These are phyloP conservation scores for Neodontobutis hainanensis DNA, from an alignment of 2,113 vertebrate genomes.

Conservation along the genomic window DNA sequence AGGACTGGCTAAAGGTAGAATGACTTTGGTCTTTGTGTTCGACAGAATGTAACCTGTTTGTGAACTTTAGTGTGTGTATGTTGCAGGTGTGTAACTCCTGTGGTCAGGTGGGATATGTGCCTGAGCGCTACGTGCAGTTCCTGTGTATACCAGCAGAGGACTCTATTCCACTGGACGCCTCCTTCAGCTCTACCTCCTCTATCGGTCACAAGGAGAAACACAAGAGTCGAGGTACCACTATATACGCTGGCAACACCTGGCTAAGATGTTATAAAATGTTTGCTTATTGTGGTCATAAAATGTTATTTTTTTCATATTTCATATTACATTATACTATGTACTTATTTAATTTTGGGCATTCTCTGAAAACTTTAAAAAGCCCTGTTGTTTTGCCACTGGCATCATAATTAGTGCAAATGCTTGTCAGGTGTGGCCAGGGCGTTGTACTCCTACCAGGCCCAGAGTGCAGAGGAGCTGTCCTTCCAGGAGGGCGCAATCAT, in stretches of 20 bases:
- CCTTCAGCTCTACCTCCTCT: conserved; percentile 44
- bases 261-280: no score
- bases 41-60: not conserved
- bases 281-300: no score
- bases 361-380: no score
- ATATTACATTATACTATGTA: no score
- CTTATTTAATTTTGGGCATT: no score
- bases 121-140: conserved; percentile 59
- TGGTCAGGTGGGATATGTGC: conserved; percentile 64
- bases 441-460: conserved; percentile 86
- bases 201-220: conserved; percentile 6
- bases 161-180: conserved; percentile 32
- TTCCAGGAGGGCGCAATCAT: conserved; percentile 90
- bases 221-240: conserved; percentile 29
- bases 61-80: not conserved
- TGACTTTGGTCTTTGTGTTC: no score
- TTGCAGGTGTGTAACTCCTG: conserved; percentile 60
- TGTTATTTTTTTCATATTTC: no score
- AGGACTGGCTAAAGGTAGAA: conserved; percentile 91
- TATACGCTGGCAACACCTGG: not conserved
- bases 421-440: conserved; percentile 83
- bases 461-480: conserved; percentile 89
- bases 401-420: not conserved
- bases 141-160: conserved; percentile 52
- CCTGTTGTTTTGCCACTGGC: no score